Evolutionary conservation across 2,113 vertebrate species (phyloP), one percentile per base, ranked within the genome.

Genomic region (Bufo bufo): DNA sequence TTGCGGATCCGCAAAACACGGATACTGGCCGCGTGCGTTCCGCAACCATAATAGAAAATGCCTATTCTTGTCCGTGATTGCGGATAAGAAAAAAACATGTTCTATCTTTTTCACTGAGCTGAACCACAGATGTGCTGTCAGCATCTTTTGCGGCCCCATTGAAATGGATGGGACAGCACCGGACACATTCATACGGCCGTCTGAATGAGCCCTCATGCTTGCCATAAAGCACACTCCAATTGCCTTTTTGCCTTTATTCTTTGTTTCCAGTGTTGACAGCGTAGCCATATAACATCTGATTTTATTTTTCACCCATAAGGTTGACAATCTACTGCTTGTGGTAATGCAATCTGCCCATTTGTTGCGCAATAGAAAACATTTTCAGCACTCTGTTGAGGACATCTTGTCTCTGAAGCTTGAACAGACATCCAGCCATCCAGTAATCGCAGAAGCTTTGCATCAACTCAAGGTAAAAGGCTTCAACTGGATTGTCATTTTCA

Each of bases 381-480:
- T 99, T 92, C 98, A 99, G 90, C 96, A 97, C 89, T 96, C 95
- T 87, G 95, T 97, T 88, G 97, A 97, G 91, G 97, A 97, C 6
- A 95, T 97, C 12, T 87, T 98, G 69, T 95, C 95, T 20, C 94
- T 99, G 2, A 94, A 92, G 85, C 96, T 97, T 23, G 98, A 99
- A 72, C 98, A 99, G 93, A 99, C 98, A 3, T 99, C 98, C 17
- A 99, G 98, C 85, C 97, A 99, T 90, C 98, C 97, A 1, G 92
- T 99, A 85, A 97, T 99, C 0, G 97, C 97, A 20, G 94, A 92
- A 56, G 98, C 97, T 85, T 91, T 99, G n/a, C 96, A 99, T 77
- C 96, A 99, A 91, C 96, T 99, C 3, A 99, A 99, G 96, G 98
- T 99, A 93, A 82, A 33, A 33, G 33, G 33, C 33, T 33, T 33